Evolutionary conservation across 2,888 invertebrate species (phyloP).

Genomic region (Orthonevra nobilis): DNA sequence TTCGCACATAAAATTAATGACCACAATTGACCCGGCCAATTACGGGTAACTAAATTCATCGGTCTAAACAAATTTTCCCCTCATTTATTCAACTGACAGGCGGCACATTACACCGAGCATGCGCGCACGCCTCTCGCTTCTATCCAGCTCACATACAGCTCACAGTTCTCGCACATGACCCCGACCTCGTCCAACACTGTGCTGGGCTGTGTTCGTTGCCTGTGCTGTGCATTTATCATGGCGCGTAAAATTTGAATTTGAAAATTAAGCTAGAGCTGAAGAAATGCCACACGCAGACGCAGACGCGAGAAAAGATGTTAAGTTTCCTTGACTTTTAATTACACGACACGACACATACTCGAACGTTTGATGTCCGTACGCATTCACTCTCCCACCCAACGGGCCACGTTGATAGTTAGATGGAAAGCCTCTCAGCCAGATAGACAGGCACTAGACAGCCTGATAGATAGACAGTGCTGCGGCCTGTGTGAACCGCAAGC

Average conservation of each 20-base stretch:
- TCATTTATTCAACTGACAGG: slow-evolving; percentile 47
- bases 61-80: slow-evolving; percentile 54
- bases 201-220: background rate
- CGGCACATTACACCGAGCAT: slow-evolving; percentile 56
- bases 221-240: slow-evolving; percentile 19
- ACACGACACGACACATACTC: slow-evolving; percentile 57
- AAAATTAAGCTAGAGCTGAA: slow-evolving; percentile 51
- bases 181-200: slow-evolving; percentile 37
- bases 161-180: slow-evolving; percentile 38
- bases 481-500: slow-evolving; percentile 31
- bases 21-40: slow-evolving; percentile 61
- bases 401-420: slow-evolving; percentile 13
- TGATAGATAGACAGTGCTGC: slow-evolving; percentile 51
- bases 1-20: slow-evolving; percentile 54
- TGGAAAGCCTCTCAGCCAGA: slow-evolving; percentile 50
- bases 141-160: background rate
- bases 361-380: slow-evolving; percentile 14
- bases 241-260: slow-evolving; percentile 65
- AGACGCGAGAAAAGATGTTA: slow-evolving; percentile 58
- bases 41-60: slow-evolving; percentile 55
- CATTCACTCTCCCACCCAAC: slow-evolving; percentile 30
- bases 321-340: slow-evolving; percentile 65
- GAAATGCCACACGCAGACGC: slow-evolving; percentile 65
- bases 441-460: slow-evolving; percentile 56
- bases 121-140: slow-evolving; percentile 31